Evolutionary conservation across 37 sponge, comb jelly and placozoan genomes (phyloP), one percentile per base, ranked within the genome.

Genomic region (Agelas oroides): DNA sequence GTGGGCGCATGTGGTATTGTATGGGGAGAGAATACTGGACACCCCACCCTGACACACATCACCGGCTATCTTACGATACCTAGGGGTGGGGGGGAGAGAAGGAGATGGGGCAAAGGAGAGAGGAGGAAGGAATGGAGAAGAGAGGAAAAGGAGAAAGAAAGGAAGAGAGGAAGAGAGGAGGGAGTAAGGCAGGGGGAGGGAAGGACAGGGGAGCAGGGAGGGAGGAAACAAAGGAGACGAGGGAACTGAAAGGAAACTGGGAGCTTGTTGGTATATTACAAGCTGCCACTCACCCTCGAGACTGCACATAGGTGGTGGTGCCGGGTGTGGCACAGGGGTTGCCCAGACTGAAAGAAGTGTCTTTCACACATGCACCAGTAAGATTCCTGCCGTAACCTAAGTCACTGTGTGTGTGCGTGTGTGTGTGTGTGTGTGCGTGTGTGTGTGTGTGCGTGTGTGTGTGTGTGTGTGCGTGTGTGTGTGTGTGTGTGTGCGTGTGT

Each of bases 51-150:
- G 18, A 41, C 86, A 85, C 23, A 65, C 69, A 36, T 85, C 71
- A 6, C 77, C 86, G 34, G 78, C 78, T 70, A 85, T 59, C 32
- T 84, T 75, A 53, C 77, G 77, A 67, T 84, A 84, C 20, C 77
- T 84, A 8, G 46, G 46, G 8, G 46, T 3, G 46, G 8, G 46
- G 3, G 46, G 46, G 8, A 8, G 46, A 8, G 46, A 8, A 46
- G 46, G 46, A n/a, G n/a, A n/a, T n/a, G n/a, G n/a, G n/a, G n/a
- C n/a, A n/a, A n/a, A n/a, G n/a, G n/a, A n/a, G n/a, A n/a, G n/a
- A n/a, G n/a, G n/a, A n/a, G n/a, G n/a, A n/a, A n/a, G n/a, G n/a
- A n/a, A n/a, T n/a, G n/a, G n/a, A n/a, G n/a, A n/a, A n/a, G n/a
- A n/a, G n/a, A n/a, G n/a, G n/a, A n/a, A n/a, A n/a, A n/a, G n/a